Evolutionary conservation across 1,140 invertebrate genomes (phyloP).

Genomic region (Aphelenchoides fujianensis): DNA sequence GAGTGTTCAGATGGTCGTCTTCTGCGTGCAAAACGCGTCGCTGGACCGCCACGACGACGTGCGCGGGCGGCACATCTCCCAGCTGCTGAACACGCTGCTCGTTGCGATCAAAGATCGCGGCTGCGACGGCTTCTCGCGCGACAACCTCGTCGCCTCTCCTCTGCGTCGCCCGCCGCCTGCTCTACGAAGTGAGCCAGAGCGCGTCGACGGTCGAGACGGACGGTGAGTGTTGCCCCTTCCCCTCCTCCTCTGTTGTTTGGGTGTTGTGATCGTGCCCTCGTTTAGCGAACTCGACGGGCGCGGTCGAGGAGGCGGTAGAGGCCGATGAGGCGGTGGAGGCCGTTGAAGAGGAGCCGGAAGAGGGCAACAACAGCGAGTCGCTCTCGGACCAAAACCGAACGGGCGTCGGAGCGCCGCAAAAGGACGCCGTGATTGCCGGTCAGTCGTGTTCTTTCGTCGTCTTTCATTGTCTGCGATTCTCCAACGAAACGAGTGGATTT

Average conservation of each 20-base stretch:
- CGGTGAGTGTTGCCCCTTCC: conserved; percentile 26
- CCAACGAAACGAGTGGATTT: conserved; percentile 31
- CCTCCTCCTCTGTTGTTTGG: conserved; percentile 13
- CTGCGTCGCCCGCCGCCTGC: conserved; percentile 33
- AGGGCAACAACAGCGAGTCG: background rate
- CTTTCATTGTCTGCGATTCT: conserved; percentile 13
- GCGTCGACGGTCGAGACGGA: conserved; percentile 31
- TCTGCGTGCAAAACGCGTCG: conserved; percentile 51
- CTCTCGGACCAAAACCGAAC: background rate
- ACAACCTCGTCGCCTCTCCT: conserved; percentile 46
- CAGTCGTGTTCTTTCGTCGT: background rate
- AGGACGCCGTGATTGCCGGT: background rate
- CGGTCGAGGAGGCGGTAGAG: background rate
- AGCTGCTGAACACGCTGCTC: conserved; percentile 45
- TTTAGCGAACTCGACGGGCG: background rate
- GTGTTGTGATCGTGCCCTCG: conserved; percentile 2
- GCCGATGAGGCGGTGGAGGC: background rate
- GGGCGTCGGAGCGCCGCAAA: background rate
- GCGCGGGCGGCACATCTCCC: conserved; percentile 38
- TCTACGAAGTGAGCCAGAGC: conserved; percentile 46
- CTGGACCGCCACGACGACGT: conserved; percentile 51
- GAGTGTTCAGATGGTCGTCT: conserved; percentile 50
- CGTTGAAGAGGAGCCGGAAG: background rate
- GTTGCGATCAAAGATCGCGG: conserved; percentile 20
- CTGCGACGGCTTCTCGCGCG: conserved; percentile 33